Evolutionary conservation across 2,797 vertebrate species (phyloP), one percentile per base, ranked within the genome.

Genomic region (Erpetoichthys calabaricus): DNA sequence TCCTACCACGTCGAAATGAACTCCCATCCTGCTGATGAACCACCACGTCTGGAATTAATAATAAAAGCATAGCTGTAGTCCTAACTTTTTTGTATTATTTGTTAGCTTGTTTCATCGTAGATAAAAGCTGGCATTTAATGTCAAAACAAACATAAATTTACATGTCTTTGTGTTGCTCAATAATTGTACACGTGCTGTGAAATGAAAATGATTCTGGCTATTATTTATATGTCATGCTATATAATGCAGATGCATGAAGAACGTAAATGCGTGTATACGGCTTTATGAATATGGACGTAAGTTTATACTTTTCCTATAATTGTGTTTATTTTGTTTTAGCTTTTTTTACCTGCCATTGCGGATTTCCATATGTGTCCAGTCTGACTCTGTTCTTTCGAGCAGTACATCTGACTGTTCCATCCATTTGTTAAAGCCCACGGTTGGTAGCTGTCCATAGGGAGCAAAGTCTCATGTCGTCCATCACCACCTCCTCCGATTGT

Each of bases 361-460:
- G 90, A 84, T 76, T 96, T 97, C 85, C 92, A 92, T 65, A 96
- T 83, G 71, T 89, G 85, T 0, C 87, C 88, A 0, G 87, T 69
- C 64, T 92, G 90, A 5, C 82, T 81, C 72, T 88, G 91, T 62
- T 97, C 92, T 57, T 92, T 95, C 69, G 88, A 83, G 67, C 91
- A 94, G 72, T 88, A 96, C 90, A 96, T 86, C 71, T 91, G 93
- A 51, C 88, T 71, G 56, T 87, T 84, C 93, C 92, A 96, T 65
- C 90, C 83, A 44, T 90, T 82, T 4, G 85, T 77, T 59, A 94
- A 78, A 63, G 89, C 78, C 93, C 93, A 97, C 42, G 92, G 88
- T 71, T 94, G 91, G 68, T 90, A 95, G 68, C 85, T 80, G 62
- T 94, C 92, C 85, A 92, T 82, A 5, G 90, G 91, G 44, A 94